These are phyloP conservation scores for Coelopa frigida DNA, from an alignment of 1,140 invertebrate genomes.

Conservation along the genomic window DNA sequence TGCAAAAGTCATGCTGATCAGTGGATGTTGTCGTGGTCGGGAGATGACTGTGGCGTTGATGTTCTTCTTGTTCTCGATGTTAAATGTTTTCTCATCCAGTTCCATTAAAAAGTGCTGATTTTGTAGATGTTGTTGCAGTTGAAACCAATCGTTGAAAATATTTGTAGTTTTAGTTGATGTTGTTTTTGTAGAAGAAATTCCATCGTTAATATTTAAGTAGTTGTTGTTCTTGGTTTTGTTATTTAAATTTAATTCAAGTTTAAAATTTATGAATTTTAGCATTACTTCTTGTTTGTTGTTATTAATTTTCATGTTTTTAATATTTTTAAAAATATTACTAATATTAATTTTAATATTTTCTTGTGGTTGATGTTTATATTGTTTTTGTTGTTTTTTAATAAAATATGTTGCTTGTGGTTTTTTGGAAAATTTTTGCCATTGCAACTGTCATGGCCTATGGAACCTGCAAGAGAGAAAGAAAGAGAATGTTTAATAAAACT, in stretches of 20 bases:
- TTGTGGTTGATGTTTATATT: conserved; percentile 32
- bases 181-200: no score
- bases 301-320: conserved; percentile 15
- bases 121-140: conserved; percentile 4
- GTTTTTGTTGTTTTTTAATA: conserved; percentile 30
- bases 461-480: conserved; percentile 48
- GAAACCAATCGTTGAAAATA: conserved; percentile 6
- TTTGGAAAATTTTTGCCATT: conserved; percentile 49
- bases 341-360: conserved; percentile 24
- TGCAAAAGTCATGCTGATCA: no score
- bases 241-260: conserved; percentile 9
- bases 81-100: not conserved
- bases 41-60: no score
- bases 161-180: conserved; percentile 3
- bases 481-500: not conserved
- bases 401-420: conserved; percentile 42
- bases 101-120: conserved; percentile 1
- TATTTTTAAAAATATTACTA: conserved; percentile 18
- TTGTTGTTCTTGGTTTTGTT: conserved; percentile 4
- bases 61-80: not conserved
- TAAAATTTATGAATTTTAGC: no score
- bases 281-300: no score
- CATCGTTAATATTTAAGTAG: no score
- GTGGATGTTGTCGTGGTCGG: no score
- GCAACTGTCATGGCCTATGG: conserved; percentile 70